Evolutionary conservation across 2,888 invertebrate species (phyloP).

Genomic region (Tenthredo livida): DNA sequence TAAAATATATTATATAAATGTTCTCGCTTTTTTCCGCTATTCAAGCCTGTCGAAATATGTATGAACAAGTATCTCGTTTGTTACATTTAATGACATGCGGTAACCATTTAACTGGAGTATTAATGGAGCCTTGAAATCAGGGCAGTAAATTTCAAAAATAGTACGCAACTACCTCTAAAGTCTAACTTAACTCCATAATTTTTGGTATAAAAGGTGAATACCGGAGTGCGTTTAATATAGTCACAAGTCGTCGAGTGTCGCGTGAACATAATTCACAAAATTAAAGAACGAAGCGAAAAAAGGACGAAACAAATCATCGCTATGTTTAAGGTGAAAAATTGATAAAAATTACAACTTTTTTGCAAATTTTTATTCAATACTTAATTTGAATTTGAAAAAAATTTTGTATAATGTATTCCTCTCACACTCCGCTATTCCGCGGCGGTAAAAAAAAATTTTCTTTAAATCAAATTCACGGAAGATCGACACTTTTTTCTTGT

Average conservation of each 20-base stretch:
- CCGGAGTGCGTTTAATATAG: not conserved
- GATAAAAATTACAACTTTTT: not conserved
- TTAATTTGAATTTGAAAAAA: not conserved
- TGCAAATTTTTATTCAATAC: not conserved
- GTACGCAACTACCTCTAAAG: not conserved
- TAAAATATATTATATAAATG: not conserved
- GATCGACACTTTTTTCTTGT: not conserved
- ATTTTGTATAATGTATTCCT: not conserved
- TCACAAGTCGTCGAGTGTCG: not conserved
- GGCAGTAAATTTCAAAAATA: not conserved
- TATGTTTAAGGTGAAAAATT: not conserved
- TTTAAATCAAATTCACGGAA: not conserved
- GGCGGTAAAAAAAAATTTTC: not conserved
- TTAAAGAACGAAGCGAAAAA: not conserved
- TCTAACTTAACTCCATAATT: slow-evolving; percentile 12
- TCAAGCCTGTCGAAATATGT: not conserved
- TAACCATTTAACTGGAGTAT: not conserved
- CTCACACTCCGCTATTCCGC: not conserved
- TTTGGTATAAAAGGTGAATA: slow-evolving; percentile 34
- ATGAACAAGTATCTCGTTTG: not conserved
- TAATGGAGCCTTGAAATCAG: slow-evolving; percentile 22
- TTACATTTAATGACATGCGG: not conserved
- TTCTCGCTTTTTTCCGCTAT: not conserved
- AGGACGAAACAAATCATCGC: not conserved
- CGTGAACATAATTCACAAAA: not conserved